Percentiles rank a stretch among this genome's conserved stretches.
Conservation (phyloP, 2,113 vertebrate species). For the Dasyurus viverrinus region DNA sequence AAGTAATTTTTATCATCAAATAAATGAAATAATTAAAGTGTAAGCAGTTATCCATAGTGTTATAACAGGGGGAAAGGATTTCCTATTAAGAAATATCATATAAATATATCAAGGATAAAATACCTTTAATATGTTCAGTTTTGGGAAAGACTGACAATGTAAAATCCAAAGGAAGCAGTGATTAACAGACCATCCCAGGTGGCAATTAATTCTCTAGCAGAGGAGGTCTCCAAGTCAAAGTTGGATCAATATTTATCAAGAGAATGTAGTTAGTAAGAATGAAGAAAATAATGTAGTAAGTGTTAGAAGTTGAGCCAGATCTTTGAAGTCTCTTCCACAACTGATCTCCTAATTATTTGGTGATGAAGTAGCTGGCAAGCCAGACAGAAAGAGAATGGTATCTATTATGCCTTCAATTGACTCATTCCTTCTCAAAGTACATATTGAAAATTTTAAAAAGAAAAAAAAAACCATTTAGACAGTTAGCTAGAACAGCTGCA, state of each 20-base stretch:
- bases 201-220: not conserved
- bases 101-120: not conserved
- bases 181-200: not conserved
- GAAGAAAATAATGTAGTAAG: no score
- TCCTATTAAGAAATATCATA: not conserved
- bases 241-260: not conserved
- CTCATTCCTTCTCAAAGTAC: not conserved
- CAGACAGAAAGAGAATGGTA: constrained; percentile 1
- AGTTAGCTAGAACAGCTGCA: no score
- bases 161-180: not conserved
- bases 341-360: constrained; percentile 6
- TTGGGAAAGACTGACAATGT: not conserved
- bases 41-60: not conserved
- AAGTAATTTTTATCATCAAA: not conserved
- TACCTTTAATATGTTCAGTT: not conserved
- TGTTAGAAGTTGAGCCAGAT: not conserved
- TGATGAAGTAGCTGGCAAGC: not conserved
- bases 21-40: not conserved
- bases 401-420: not conserved
- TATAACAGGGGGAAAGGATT: not conserved
- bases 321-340: constrained; percentile 7
- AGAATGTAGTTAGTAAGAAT: not conserved
- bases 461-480: not conserved
- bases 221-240: not conserved
- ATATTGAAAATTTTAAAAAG: not conserved